Percentiles rank a stretch among this genome's conserved stretches.
These are phyloP conservation scores for Myotis daubentonii DNA, from an alignment of 2,797 vertebrate species.

Conservation along the genomic window DNA sequence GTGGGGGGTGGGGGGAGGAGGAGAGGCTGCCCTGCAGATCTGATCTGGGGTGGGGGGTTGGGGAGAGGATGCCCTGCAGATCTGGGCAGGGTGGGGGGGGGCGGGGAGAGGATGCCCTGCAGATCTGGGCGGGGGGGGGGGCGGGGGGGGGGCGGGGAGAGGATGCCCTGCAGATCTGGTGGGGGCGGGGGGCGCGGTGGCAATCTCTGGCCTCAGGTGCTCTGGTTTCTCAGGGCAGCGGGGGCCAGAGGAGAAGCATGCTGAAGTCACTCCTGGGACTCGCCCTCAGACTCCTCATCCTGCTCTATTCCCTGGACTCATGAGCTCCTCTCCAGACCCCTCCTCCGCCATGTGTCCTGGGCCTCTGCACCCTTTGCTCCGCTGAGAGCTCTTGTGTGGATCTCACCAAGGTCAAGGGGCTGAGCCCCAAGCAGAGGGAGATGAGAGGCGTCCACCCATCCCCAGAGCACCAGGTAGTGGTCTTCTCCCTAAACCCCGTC, in stretches of 20 bases:
- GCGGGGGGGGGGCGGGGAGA: accelerated
- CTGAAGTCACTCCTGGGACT: too few relatives aligned
- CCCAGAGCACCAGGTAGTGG: neutral
- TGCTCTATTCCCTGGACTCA: accelerated
- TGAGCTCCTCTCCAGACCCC: neutral
- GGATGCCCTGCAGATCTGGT: neutral
- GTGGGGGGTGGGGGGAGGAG: neutral
- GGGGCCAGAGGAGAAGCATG: neutral
- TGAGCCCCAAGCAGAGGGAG: neutral
- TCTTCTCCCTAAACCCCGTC: neutral
- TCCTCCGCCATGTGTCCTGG: neutral
- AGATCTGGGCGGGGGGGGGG: too few relatives aligned
- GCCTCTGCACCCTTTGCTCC: neutral
- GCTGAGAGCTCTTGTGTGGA: too few relatives aligned
- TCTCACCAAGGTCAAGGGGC: neutral
- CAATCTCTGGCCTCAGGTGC: accelerated
- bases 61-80: neutral
- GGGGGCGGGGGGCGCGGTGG: too few relatives aligned
- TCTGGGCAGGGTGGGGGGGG: too few relatives aligned
- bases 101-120: too few relatives aligned
- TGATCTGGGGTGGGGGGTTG: too few relatives aligned
- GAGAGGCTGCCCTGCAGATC: neutral
- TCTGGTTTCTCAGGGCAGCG: neutral
- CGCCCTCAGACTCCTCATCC: neutral
- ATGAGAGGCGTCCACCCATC: accelerated